phyloP scores from a whole-genome alignment of 2,888 invertebrate species.

The Ariolimax columbianus region DNA sequence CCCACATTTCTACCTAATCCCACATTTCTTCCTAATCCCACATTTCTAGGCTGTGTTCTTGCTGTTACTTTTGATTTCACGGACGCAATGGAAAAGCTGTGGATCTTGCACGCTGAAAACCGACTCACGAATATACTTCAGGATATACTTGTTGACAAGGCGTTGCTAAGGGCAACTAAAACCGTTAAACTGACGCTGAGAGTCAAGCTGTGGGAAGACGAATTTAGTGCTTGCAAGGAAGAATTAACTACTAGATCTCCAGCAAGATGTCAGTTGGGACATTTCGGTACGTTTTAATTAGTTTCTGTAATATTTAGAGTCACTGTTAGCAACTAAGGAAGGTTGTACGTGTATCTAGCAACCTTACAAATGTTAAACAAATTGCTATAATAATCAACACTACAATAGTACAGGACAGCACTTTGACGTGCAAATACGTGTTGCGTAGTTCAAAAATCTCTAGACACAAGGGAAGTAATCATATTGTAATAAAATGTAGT shows the following conservation, averaged over 20 bases:
- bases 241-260: slow-evolving; percentile 56
- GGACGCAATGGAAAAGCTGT: slow-evolving; percentile 62
- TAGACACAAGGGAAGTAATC: too few relatives aligned
- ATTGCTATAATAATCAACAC: too few relatives aligned
- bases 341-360: too few relatives aligned
- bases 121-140: slow-evolving; percentile 63
- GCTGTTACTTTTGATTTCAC: slow-evolving; percentile 65
- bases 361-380: too few relatives aligned
- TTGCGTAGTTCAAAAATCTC: too few relatives aligned
- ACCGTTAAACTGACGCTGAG: slow-evolving; percentile 61
- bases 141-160: slow-evolving; percentile 62
- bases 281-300: slow-evolving; percentile 45
- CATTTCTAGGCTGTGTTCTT: slow-evolving; percentile 64
- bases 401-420: too few relatives aligned
- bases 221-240: slow-evolving; percentile 62
- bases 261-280: slow-evolving; percentile 19
- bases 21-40: not conserved
- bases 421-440: too few relatives aligned
- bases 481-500: too few relatives aligned
- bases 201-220: slow-evolving; percentile 70
- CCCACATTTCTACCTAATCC: too few relatives aligned
- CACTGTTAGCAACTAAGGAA: too few relatives aligned
- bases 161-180: slow-evolving; percentile 57
- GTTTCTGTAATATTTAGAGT: too few relatives aligned
- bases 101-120: slow-evolving; percentile 59